A percentile compares a stretch with the other conserved stretches of the same genome.
phyloP scores from a whole-genome alignment of 2,888 invertebrate species.

The Lysandra coridon region DNA sequence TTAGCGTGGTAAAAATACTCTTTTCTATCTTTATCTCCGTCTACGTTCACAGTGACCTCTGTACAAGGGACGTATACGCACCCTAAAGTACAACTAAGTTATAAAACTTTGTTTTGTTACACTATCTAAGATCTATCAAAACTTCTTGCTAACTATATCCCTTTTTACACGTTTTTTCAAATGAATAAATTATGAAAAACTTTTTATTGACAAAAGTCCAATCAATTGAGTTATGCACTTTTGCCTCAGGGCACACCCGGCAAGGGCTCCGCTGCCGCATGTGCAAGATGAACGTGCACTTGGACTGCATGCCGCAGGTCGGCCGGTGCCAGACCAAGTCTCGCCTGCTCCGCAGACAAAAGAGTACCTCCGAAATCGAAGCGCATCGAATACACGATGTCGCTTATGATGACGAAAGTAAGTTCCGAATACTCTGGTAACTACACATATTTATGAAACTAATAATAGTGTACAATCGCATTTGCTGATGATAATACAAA shows the following conservation, averaged over 20 bases:
- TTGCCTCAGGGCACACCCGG: conserved; percentile 88
- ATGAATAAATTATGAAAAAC: neutral
- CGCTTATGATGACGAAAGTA: conserved; percentile 89
- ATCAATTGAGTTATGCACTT: conserved; percentile 22
- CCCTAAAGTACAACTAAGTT: too few species aligned
- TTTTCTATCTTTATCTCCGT: neutral
- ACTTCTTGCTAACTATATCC: too few species aligned
- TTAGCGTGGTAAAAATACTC: neutral
- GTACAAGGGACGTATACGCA: too few species aligned
- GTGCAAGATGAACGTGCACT: conserved; percentile 95
- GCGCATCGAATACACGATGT: conserved; percentile 83
- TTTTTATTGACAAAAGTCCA: neutral
- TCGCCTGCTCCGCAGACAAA: conserved; percentile 90
- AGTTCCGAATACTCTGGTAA: conserved; percentile 57
- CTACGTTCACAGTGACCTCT: neutral
- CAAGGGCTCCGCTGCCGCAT: conserved; percentile 94
- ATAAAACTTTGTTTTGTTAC: too few species aligned
- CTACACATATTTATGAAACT: neutral
- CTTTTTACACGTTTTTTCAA: neutral
- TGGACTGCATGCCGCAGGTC: conserved; percentile 91
- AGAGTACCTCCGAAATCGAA: conserved; percentile 92
- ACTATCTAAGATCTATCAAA: too few species aligned
- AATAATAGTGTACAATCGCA: neutral
- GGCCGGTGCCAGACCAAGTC: conserved; percentile 93
- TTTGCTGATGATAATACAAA: neutral